These are phyloP conservation scores for Polyodon spathula DNA, from an alignment of 2,113 vertebrate species.

Conservation along the genomic window DNA sequence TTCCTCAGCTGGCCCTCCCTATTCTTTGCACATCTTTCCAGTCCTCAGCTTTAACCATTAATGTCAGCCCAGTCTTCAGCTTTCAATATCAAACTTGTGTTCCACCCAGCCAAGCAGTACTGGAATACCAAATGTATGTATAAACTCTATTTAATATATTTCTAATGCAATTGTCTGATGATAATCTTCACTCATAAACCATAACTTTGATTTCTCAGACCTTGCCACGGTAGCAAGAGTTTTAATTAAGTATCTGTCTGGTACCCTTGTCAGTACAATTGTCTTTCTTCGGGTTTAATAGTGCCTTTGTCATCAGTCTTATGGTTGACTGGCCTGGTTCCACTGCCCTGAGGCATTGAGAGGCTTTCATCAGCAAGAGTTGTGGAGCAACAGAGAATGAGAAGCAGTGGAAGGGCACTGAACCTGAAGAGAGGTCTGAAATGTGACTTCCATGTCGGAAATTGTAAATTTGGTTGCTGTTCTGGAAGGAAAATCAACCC, in stretches of 20 bases:
- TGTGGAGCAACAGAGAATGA: background rate
- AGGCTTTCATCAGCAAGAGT: background rate
- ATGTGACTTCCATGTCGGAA: background rate
- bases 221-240: background rate
- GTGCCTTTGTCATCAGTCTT: slow-evolving; percentile 2
- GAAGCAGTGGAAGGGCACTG: background rate
- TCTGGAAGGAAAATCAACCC: too few relatives aligned
- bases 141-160: background rate
- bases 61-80: too few relatives aligned
- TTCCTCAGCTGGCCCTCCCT: too few relatives aligned
- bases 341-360: background rate
- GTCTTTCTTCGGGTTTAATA: background rate
- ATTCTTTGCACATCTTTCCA: too few relatives aligned
- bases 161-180: background rate
- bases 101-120: background rate
- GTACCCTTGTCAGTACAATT: background rate
- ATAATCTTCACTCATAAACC: background rate
- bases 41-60: too few relatives aligned
- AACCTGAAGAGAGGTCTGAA: background rate
- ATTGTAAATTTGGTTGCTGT: too few relatives aligned
- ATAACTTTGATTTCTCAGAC: background rate
- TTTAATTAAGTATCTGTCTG: slow-evolving; percentile 1
- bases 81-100: background rate
- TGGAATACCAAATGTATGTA: too few relatives aligned
- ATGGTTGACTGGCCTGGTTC: background rate